These are phyloP conservation scores for Euura lappo DNA, from an alignment of 1,140 invertebrate species.

Conservation along the genomic window DNA sequence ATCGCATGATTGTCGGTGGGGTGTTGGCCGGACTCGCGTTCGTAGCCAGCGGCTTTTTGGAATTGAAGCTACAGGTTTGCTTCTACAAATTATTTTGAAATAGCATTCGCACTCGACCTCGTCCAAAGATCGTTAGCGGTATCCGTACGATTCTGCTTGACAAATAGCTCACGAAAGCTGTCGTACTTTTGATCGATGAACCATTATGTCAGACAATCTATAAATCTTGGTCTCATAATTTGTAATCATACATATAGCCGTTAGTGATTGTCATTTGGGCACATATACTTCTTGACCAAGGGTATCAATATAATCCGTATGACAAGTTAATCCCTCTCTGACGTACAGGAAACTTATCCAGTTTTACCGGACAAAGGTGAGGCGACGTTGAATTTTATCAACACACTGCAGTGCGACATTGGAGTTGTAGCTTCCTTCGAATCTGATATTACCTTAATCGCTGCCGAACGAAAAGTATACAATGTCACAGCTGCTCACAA, in stretches of 20 bases:
- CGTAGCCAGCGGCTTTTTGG: constrained; percentile 38
- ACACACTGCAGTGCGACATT: constrained; percentile 20
- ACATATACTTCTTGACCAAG: too few relatives aligned
- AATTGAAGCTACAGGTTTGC: constrained; percentile 29
- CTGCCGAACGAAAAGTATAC: constrained; percentile 16
- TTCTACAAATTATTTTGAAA: background rate
- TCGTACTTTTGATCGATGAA: background rate
- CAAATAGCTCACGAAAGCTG: background rate
- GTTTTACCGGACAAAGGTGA: constrained; percentile 20
- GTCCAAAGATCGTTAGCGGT: background rate
- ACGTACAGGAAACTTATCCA: constrained; percentile 24
- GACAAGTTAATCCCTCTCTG: too few relatives aligned
- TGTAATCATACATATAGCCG: too few relatives aligned
- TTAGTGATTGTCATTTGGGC: too few relatives aligned
- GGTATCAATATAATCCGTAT: too few relatives aligned
- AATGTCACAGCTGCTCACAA: constrained; percentile 22
- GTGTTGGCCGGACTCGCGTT: constrained; percentile 70
- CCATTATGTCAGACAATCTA: too few relatives aligned
- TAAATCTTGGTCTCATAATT: too few relatives aligned
- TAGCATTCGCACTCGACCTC: constrained; percentile 1
- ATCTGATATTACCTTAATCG: constrained; percentile 13
- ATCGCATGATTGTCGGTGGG: constrained; percentile 72
- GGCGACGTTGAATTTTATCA: constrained; percentile 20
- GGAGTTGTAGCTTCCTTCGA: constrained; percentile 19
- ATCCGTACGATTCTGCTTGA: background rate